These are phyloP conservation scores for Coelopa pilipes DNA, from an alignment of 2,888 invertebrate species.

Conservation along the genomic window DNA sequence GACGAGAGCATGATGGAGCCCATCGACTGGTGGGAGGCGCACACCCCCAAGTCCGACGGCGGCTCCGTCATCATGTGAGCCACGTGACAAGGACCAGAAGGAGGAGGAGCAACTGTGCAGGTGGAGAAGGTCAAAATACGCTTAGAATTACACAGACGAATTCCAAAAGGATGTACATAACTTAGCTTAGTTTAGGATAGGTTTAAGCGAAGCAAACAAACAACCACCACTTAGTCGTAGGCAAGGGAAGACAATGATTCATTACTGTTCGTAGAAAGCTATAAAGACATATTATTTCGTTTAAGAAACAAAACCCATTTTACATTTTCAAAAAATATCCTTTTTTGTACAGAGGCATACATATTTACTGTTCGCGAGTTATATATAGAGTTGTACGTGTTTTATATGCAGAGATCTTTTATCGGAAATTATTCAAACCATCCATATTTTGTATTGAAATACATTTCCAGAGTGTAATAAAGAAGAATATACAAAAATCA, in stretches of 20 bases:
- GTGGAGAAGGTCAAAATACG: conserved; percentile 21
- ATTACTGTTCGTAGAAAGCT: background rate
- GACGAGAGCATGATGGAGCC: conserved; percentile 70
- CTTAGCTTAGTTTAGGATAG: background rate
- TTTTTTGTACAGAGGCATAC: too few relatives aligned
- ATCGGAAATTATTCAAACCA: too few relatives aligned
- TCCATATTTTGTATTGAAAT: too few relatives aligned
- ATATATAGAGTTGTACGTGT: too few relatives aligned
- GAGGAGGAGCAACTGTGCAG: background rate
- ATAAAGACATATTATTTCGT: conserved; percentile 7
- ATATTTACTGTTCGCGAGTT: too few relatives aligned
- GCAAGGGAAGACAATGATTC: conserved; percentile 7
- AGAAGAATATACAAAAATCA: too few relatives aligned
- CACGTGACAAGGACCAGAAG: too few relatives aligned
- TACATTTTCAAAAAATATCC: background rate
- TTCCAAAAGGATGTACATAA: background rate
- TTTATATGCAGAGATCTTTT: too few relatives aligned
- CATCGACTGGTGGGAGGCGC: conserved; percentile 70
- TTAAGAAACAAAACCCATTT: conserved; percentile 1
- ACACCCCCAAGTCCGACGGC: conserved; percentile 64
- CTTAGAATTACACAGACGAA: conserved; percentile 19
- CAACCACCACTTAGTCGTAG: background rate
- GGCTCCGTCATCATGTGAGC: conserved; percentile 41
- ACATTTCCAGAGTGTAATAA: too few relatives aligned
- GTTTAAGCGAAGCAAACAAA: background rate